Evolutionary conservation across 2,113 vertebrate species (phyloP), one percentile per base, ranked within the genome.

Genomic region (Cyprinus carpio): DNA sequence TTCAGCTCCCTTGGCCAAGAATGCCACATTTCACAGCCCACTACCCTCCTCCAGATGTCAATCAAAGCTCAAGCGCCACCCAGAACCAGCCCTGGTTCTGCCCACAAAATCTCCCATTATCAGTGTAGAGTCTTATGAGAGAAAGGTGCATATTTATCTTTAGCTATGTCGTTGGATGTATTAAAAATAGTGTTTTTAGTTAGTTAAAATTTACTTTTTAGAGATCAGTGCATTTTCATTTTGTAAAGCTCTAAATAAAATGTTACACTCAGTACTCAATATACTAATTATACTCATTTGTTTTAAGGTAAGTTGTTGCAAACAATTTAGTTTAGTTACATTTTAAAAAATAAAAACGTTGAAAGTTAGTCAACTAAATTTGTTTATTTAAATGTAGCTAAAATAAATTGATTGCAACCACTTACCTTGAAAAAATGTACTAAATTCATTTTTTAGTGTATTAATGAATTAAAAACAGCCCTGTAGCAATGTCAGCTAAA

Each of bases 1-100:
- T 97, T 97, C 96, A 96, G 97, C 96, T 97, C 96, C 96, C 96
- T 96, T 96, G 97, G 94, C 92, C 95, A 96, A 96, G 97, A 97
- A 97, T 98, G 96, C 95, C 94, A 96, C 95, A 97, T 97, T 97
- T 97, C 93, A 97, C 95, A 96, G 95, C 92, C 95, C 95, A 93
- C 92, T 97, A 95, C 94, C 92, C 92, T 92, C 93, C 92, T 93
- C 93, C 94, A 90, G 92, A 94, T 94, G 95, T 96, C 95, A 95
- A 95, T 96, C 94, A 96, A 93, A 95, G 90, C 93, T 88, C 92
- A 91, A 91, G 93, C 91, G 74, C 91, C 89, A 89, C 87, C 82
- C 81, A 87, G 74, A 86, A 83, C 89, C 90, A 90, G 87, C 90
- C 84, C 77, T 16, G 56, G n/a, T 64, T 16, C n/a, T 37, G 49